Evolutionary conservation across 2,113 vertebrate genomes (phyloP), one percentile per base, ranked within the genome.

Genomic region (Oplegnathus fasciatus): DNA sequence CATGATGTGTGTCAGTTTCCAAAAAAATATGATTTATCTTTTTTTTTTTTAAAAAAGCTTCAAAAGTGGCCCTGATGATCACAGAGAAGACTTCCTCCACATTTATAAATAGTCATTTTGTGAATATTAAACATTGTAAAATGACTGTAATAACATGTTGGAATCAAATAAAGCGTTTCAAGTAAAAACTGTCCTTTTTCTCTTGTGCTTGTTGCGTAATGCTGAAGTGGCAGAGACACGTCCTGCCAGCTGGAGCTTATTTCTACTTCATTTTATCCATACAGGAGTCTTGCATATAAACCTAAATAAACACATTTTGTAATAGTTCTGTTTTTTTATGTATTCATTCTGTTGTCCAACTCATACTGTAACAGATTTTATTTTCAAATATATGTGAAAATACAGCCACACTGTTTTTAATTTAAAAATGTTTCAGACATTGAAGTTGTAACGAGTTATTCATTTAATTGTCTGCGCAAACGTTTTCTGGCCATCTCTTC

Each of bases 181-280:
- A 30, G 0, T 54, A 7, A 67, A 74, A 55, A 37, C 62, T 82
- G 73, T 14, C 9, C 20, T 70, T 55, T 86, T 46, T 0, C 11
- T 77, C 48, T 77, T 30, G 4, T 79, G 4, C 42, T 75, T 75
- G 34, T 62, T 75, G 60, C 64, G 70, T 30, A 34, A 26, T 34
- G 24, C 15, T 71, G 57, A 54, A 68, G 69, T 17, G 68, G 44
- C 73, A 32, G 26, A 28, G 32, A 42, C 69, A 60, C 70, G 40
- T 58, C 58, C 70, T 79, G 69, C 60, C 66, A 61, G 84, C 75
- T 86, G 58, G 44, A 83, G 58, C 52, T 65, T 50, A 68, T 79
- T 78, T 78, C 54, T 57, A 9, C 71, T 75, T 37, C 34, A 37
- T 37, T 37, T 78, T 32, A 37, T 78, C 81, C 24, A 72, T n/a